phyloP scores from a whole-genome alignment of 2,888 invertebrate genomes.

The Achlya flavicornis region DNA sequence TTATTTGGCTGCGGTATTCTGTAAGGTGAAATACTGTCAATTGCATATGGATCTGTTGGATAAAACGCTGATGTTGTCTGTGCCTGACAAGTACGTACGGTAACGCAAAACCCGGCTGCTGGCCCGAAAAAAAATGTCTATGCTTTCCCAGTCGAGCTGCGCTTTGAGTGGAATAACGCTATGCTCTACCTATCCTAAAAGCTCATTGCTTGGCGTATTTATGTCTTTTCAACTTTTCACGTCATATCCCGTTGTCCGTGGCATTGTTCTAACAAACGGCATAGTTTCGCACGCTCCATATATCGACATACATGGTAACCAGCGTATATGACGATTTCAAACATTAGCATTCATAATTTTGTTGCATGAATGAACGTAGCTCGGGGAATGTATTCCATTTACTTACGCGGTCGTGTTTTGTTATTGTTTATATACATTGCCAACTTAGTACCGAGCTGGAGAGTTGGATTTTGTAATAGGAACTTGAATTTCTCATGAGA shows the following conservation, averaged over 20 bases:
- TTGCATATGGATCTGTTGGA: too few species aligned
- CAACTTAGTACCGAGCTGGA: background rate
- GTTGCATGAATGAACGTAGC: constrained; percentile 53
- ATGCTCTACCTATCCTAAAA: too few species aligned
- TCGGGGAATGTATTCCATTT: constrained; percentile 32
- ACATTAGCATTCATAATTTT: constrained; percentile 47
- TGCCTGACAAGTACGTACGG: too few species aligned
- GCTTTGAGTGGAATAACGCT: too few species aligned
- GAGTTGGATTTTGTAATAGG: too few species aligned
- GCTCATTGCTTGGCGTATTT: background rate
- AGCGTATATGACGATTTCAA: constrained; percentile 40
- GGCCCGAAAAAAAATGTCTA: too few species aligned
- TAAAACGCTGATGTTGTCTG: too few species aligned
- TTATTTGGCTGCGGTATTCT: too few species aligned
- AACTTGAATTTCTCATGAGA: too few species aligned
- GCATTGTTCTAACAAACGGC: constrained; percentile 43
- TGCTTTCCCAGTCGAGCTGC: too few species aligned
- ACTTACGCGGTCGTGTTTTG: background rate
- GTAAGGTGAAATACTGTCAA: too few species aligned
- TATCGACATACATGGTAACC: constrained; percentile 55
- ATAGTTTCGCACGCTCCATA: constrained; percentile 65
- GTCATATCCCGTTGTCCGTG: constrained; percentile 38
- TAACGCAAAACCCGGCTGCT: too few species aligned
- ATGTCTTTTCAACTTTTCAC: constrained; percentile 20
- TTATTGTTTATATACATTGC: background rate